phyloP scores from a whole-genome alignment of 2,113 vertebrate species.

The Ciconia maguari region DNA sequence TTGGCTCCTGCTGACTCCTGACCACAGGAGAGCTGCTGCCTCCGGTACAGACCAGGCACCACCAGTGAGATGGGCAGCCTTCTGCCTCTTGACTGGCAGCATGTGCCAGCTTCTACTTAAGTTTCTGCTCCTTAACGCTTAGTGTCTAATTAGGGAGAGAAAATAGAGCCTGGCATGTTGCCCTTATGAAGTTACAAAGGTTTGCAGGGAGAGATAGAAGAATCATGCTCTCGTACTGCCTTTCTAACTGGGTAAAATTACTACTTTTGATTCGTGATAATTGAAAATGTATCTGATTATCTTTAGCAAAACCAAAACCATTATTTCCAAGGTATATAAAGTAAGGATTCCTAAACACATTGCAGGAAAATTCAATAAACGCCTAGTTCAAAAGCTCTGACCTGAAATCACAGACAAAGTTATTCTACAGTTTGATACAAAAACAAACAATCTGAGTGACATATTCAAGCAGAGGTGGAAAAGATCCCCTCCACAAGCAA shows the following conservation, averaged over 20 bases:
- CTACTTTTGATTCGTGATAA: not conserved
- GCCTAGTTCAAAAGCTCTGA: not conserved
- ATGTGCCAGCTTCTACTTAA: not conserved
- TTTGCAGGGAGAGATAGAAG: not conserved
- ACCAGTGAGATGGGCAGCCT: not conserved
- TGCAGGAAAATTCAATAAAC: not conserved
- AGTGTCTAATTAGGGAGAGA: not conserved
- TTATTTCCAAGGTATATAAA: not conserved
- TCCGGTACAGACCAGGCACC: not conserved
- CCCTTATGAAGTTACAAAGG: not conserved
- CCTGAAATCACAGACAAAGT: not conserved
- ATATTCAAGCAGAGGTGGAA: not conserved
- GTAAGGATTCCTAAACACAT: not conserved
- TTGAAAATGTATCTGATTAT: not conserved
- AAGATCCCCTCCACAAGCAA: not conserved
- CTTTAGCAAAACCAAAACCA: not conserved
- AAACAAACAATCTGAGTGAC: not conserved
- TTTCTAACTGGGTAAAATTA: not conserved
- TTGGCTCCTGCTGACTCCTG: not conserved
- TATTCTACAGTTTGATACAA: not conserved
- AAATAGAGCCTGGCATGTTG: not conserved
- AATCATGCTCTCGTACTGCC: not conserved
- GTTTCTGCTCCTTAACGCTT: not conserved
- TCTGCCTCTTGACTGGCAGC: not conserved
- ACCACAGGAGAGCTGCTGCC: not conserved